A percentile compares a stretch with the other conserved stretches of the same genome.
phyloP scores from a whole-genome alignment of 2,888 invertebrate species.

The Deilephila elpenor region DNA sequence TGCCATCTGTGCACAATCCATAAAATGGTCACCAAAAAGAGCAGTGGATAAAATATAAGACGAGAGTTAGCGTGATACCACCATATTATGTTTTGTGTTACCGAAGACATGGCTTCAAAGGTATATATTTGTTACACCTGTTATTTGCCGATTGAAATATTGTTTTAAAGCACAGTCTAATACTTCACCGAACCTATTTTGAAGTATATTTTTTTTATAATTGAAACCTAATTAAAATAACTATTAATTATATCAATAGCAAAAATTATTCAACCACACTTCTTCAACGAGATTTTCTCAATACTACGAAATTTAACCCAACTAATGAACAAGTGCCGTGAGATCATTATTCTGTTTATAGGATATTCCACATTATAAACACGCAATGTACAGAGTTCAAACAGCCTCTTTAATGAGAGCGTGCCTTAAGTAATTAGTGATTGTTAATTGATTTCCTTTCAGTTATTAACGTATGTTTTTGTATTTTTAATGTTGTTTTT shows the following conservation, averaged over 20 bases:
- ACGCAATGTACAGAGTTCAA: not conserved
- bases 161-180: no score
- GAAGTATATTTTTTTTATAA: no score
- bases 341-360: not conserved
- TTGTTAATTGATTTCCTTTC: not conserved
- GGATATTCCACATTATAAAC: not conserved
- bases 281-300: not conserved
- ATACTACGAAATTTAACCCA: not conserved
- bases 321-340: not conserved
- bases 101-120: no score
- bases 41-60: conserved; percentile 58
- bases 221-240: no score
- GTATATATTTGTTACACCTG: no score
- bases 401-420: not conserved
- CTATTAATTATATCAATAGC: no score
- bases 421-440: not conserved
- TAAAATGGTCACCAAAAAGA: conserved; percentile 54
- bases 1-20: conserved; percentile 79
- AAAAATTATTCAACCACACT: not conserved
- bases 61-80: conserved; percentile 39
- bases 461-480: no score
- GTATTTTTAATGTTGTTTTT: no score
- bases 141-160: no score
- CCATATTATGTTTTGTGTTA: no score
- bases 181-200: no score